Evolutionary conservation across 1,140 invertebrate species (phyloP).

Genomic region (Leptopilina boulardi): DNA sequence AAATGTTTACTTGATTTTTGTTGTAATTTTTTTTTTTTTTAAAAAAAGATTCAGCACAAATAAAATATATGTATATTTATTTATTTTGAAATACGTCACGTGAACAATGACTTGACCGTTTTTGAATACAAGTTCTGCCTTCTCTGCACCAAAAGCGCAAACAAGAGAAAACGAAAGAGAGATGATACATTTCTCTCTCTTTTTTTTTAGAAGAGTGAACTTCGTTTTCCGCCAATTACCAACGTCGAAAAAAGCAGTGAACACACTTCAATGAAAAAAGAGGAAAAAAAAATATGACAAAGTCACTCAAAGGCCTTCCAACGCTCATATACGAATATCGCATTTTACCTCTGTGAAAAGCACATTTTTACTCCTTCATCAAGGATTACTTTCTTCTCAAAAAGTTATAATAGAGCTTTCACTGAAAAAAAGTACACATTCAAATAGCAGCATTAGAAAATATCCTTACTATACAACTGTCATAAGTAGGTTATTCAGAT

Average conservation of each 20-base stretch:
- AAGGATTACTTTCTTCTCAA: no score
- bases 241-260: not conserved
- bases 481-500: no score
- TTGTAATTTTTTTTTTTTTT: no score
- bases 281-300: not conserved
- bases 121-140: constrained; percentile 52
- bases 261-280: not conserved
- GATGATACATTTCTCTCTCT: not conserved
- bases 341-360: not conserved
- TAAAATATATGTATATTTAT: no score
- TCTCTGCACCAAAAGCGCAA: constrained; percentile 49
- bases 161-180: constrained; percentile 50
- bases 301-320: constrained; percentile 1
- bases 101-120: constrained; percentile 68
- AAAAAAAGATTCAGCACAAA: no score
- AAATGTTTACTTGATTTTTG: no score
- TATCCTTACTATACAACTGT: no score
- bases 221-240: not conserved
- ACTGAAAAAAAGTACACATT: no score
- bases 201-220: not conserved
- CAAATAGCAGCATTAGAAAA: no score
- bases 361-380: not conserved
- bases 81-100: no score
- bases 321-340: not conserved
- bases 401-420: no score